A percentile compares a stretch with the other conserved stretches of the same genome.
Conservation (phyloP, 2,888 invertebrate species). For the Crepidodera aurea region DNA sequence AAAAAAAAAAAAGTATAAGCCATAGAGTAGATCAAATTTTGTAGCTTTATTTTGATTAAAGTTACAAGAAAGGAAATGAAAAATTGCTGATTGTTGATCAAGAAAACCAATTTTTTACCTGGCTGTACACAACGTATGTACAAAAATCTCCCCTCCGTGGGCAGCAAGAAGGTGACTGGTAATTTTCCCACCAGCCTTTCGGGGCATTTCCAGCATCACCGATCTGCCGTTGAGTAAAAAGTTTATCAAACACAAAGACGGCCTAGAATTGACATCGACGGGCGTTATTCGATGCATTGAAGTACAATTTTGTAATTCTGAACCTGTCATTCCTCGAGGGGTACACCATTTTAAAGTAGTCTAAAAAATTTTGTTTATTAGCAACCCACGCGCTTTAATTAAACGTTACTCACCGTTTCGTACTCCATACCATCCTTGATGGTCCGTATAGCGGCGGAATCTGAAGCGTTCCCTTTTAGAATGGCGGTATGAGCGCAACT, state of each 20-base stretch:
- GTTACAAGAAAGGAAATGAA: no score
- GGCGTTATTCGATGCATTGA: constrained; percentile 92
- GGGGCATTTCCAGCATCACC: constrained; percentile 89
- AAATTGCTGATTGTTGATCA: no score
- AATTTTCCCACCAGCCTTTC: constrained; percentile 84
- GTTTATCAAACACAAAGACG: constrained; percentile 96
- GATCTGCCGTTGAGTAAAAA: constrained; percentile 95
- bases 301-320: constrained; percentile 82
- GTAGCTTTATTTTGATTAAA: not conserved
- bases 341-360: constrained; percentile 97
- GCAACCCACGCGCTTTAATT: no score
- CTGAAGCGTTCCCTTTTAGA: constrained; percentile 70
- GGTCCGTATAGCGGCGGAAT: constrained; percentile 70
- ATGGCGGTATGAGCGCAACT: constrained; percentile 85
- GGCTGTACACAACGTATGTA: constrained; percentile 87
- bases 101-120: no score
- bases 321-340: constrained; percentile 84
- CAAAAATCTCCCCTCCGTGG: constrained; percentile 95
- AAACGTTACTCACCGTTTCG: constrained; percentile 67
- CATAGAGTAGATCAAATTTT: not conserved
- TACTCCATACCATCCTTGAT: constrained; percentile 79
- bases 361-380: no score
- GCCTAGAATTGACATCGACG: constrained; percentile 94
- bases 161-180: constrained; percentile 93
- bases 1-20: not conserved